These are phyloP conservation scores for Parotocinclus haroldoi DNA, from an alignment of 2,797 vertebrate species.

Conservation along the genomic window DNA sequence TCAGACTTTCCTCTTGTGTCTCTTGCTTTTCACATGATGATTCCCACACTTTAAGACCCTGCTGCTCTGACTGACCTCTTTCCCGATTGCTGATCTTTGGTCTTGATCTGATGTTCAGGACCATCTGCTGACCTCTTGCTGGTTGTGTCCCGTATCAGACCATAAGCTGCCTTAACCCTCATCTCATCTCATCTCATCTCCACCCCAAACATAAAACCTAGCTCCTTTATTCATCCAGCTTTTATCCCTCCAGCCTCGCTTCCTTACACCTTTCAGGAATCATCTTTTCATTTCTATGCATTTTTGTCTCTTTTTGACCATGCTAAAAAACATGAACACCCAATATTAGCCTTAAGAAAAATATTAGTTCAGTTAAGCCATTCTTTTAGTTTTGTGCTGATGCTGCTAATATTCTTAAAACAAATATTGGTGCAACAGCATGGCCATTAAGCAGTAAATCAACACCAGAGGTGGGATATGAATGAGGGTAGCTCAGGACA, in stretches of 20 bases:
- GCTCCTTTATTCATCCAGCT: constrained; percentile 18
- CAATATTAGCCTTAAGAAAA: background rate
- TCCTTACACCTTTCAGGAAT: constrained; percentile 43
- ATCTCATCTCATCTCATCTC: constrained; percentile 9
- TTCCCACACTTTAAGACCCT: background rate
- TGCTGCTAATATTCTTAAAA: too few species aligned
- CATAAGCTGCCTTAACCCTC: constrained; percentile 6
- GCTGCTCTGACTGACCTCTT: constrained; percentile 5
- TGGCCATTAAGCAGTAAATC: too few species aligned
- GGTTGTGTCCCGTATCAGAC: constrained; percentile 21
- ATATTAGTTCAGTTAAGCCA: too few species aligned
- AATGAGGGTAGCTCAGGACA: too few species aligned
- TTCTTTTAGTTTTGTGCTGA: too few species aligned
- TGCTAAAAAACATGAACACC: background rate
- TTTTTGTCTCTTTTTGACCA: background rate
- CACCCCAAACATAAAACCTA: constrained; percentile 4
- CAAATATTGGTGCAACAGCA: too few species aligned
- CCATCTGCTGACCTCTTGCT: constrained; percentile 22
- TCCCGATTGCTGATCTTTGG: constrained; percentile 8
- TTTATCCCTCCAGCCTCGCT: constrained; percentile 5
- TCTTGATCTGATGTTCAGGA: constrained; percentile 6
- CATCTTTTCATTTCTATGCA: constrained; percentile 29
- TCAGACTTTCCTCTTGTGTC: too few species aligned
- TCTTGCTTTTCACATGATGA: too few species aligned
- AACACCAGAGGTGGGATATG: too few species aligned